These are phyloP conservation scores for Rhopalosiphum maidis DNA, from an alignment of 1,140 invertebrate species.

Conservation along the genomic window DNA sequence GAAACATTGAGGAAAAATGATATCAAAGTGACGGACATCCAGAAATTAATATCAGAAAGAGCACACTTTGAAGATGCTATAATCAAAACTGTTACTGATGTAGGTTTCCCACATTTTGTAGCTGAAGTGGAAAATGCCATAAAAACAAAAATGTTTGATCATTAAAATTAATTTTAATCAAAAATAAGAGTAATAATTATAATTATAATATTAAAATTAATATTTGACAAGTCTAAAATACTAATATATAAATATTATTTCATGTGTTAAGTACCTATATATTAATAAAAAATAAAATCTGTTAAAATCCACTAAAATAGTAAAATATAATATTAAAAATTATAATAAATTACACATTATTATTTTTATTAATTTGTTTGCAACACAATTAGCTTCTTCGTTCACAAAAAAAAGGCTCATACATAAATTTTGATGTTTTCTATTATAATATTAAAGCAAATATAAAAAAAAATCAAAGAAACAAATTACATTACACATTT, in stretches of 20 bases:
- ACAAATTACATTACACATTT: slow-evolving; percentile 3
- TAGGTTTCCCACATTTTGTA: not conserved
- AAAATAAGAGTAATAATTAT: slow-evolving; percentile 27
- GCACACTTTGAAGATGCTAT: not conserved
- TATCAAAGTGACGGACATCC: not conserved
- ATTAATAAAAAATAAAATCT: slow-evolving; percentile 32
- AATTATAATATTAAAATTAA: slow-evolving; percentile 42
- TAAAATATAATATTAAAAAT: slow-evolving; percentile 24
- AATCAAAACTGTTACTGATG: not conserved
- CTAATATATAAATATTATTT: slow-evolving; percentile 35
- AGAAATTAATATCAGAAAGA: not conserved
- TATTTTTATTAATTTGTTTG: not conserved
- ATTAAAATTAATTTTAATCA: slow-evolving; percentile 29
- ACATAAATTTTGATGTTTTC: slow-evolving; percentile 35
- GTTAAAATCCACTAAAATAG: slow-evolving; percentile 39
- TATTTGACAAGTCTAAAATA: slow-evolving; percentile 10
- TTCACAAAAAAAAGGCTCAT: slow-evolving; percentile 19
- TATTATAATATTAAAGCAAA: slow-evolving; percentile 26
- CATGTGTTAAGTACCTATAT: slow-evolving; percentile 38
- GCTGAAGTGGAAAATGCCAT: not conserved
- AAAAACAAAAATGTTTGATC: slow-evolving; percentile 20
- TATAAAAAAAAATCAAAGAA: slow-evolving; percentile 24
- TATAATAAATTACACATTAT: not conserved
- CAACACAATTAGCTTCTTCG: not conserved
- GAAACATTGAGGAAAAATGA: not conserved